phyloP scores from a whole-genome alignment of 2,888 invertebrate species.

The Nymphalis urticae region DNA sequence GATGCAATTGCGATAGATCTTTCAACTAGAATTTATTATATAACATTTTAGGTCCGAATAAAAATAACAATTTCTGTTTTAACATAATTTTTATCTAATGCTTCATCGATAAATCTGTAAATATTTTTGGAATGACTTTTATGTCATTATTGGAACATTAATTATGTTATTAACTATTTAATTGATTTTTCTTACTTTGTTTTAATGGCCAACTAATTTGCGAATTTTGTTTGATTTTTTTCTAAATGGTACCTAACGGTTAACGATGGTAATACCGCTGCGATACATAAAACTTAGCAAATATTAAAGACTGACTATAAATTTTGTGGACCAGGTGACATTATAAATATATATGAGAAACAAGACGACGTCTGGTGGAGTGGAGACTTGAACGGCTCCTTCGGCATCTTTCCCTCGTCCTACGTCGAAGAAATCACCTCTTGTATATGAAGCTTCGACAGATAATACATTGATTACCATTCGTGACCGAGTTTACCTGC shows the following conservation, averaged over 20 bases:
- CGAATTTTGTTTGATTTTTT: background rate
- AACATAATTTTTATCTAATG: no score
- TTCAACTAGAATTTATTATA: no score
- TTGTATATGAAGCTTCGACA: slow-evolving; percentile 55
- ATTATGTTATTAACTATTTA: background rate
- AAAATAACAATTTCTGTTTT: no score
- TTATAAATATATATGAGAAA: slow-evolving; percentile 93
- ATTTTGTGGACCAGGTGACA: slow-evolving; percentile 83
- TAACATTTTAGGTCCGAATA: no score
- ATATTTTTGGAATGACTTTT: no score
- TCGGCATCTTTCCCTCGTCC: slow-evolving; percentile 96
- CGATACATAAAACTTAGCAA: background rate
- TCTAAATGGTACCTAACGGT: background rate
- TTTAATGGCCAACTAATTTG: background rate
- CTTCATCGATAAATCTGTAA: background rate
- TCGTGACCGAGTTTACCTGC: no score
- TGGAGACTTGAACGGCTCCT: slow-evolving; percentile 91
- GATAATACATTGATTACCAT: background rate
- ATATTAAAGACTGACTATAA: background rate
- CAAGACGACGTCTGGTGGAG: slow-evolving; percentile 98
- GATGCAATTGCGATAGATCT: no score
- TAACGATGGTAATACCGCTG: no score
- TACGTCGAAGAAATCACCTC: slow-evolving; percentile 91
- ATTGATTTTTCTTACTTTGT: background rate
- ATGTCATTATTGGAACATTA: background rate